Conservation (phyloP, 2,797 vertebrate species). For the Mus spretus region DNA sequence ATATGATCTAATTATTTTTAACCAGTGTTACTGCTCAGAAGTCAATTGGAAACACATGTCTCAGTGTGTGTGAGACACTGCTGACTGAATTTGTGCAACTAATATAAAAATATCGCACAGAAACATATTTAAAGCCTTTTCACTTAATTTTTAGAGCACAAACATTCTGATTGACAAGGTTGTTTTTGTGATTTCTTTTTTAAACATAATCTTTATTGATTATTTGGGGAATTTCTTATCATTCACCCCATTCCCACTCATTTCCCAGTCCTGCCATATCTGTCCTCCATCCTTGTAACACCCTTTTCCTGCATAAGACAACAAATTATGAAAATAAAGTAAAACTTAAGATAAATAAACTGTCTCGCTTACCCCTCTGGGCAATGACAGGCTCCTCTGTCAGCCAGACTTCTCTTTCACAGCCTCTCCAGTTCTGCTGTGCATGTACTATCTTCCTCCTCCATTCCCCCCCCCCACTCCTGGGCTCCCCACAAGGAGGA, state of each 20-base stretch:
- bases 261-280: neutral
- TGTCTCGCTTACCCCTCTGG: neutral
- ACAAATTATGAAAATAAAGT: neutral
- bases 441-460: neutral
- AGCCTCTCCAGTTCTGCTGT: neutral
- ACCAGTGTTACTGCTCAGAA: neutral
- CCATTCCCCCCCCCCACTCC: fast-evolving
- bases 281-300: neutral
- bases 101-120: neutral
- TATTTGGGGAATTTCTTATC: neutral
- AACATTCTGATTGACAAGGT: neutral
- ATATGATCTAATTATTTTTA: neutral
- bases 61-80: neutral
- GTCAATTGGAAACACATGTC: neutral
- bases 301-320: neutral
- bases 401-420: neutral
- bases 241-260: neutral
- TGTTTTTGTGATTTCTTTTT: neutral
- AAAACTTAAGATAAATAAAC: neutral
- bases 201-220: neutral
- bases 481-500: too few relatives aligned
- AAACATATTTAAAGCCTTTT: neutral
- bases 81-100: neutral
- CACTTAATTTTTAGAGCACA: neutral
- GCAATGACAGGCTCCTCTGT: neutral